Conservation (phyloP, 2,888 invertebrate genomes). For the Pristionchus arcanus region DNA sequence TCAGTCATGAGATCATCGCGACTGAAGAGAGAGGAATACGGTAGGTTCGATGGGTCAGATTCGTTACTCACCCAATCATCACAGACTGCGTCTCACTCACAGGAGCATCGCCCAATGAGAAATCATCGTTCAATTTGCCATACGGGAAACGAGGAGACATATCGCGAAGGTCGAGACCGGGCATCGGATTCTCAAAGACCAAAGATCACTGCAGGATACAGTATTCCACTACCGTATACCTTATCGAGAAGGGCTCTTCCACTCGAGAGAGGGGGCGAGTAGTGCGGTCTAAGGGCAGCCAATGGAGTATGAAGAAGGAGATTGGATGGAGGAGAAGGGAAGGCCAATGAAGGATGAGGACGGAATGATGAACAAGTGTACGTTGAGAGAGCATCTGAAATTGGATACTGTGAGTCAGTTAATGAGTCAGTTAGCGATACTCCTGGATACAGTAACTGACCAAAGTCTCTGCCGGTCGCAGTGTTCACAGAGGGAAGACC, state of each 20-base stretch:
- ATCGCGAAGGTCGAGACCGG: conserved; percentile 26
- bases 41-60: not conserved
- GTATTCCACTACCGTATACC: not conserved
- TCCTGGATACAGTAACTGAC: not conserved
- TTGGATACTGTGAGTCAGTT: not conserved
- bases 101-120: not conserved
- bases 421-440: not conserved
- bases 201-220: not conserved
- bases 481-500: not conserved
- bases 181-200: not conserved
- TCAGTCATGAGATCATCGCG: conserved; percentile 21
- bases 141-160: conserved; percentile 32
- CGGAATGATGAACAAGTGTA: conserved; percentile 16
- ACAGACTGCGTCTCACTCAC: conserved; percentile 29
- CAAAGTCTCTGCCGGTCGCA: conserved; percentile 18
- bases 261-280: conserved; percentile 26
- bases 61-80: not conserved
- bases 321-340: not conserved
- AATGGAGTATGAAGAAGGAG: not conserved
- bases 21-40: not conserved
- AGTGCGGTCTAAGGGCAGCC: not conserved
- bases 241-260: not conserved
- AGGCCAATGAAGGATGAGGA: not conserved
- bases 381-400: conserved; percentile 41
- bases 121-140: conserved; percentile 3